phyloP scores from a whole-genome alignment of 2,888 invertebrate genomes.

The Xestobium rufovillosum region DNA sequence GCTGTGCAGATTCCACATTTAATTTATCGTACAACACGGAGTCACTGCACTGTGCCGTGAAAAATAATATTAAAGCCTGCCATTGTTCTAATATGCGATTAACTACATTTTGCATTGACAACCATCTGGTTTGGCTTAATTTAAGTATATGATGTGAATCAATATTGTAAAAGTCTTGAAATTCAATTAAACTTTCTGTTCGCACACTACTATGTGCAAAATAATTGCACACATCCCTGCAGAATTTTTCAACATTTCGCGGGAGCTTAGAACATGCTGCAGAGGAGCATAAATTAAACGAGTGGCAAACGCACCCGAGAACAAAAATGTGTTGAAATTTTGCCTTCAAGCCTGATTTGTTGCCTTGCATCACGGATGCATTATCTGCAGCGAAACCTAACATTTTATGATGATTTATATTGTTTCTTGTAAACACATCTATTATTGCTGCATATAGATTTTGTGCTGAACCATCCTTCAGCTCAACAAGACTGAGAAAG shows the following conservation, averaged over 20 bases:
- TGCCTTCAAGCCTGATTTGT: conserved; percentile 1
- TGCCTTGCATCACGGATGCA: conserved; percentile 7
- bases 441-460: conserved; percentile 6
- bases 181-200: conserved; percentile 23
- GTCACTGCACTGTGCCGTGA: conserved; percentile 8
- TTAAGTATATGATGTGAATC: conserved; percentile 27
- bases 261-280: conserved; percentile 33
- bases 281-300: conserved; percentile 27
- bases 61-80: conserved; percentile 22
- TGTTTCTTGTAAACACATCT: conserved; percentile 3
- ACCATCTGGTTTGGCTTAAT: conserved; percentile 21
- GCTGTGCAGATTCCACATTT: neutral
- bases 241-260: conserved; percentile 27
- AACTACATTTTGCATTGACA: conserved; percentile 23
- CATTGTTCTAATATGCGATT: conserved; percentile 23
- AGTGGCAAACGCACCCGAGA: too few species aligned
- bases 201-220: conserved; percentile 31
- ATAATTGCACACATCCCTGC: conserved; percentile 30
- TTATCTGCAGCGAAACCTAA: conserved; percentile 8
- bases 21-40: neutral
- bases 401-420: conserved; percentile 4
- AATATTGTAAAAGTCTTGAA: conserved; percentile 27
- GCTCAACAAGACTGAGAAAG: conserved; percentile 5
- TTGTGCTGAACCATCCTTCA: neutral
- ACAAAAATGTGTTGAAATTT: too few species aligned